A percentile compares a stretch with the other conserved stretches of the same genome.
phyloP scores from a whole-genome alignment of 2,113 vertebrate genomes.

The mouse (Mus musculus) region DNA sequence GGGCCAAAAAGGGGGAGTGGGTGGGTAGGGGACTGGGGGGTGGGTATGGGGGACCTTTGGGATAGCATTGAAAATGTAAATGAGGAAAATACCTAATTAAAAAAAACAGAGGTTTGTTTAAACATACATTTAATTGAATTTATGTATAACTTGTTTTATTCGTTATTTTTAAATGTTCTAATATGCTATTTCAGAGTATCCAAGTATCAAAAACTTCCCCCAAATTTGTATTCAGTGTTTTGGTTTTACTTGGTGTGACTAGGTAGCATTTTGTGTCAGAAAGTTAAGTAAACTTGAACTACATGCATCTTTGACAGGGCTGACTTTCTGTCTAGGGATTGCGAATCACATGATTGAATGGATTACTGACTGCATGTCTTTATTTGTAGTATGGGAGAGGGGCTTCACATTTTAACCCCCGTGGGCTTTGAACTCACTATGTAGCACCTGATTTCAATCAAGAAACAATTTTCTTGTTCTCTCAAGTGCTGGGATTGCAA shows the following conservation, averaged over 20 bases:
- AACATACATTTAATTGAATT: not conserved
- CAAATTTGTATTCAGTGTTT: not conserved
- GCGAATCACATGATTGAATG: not conserved
- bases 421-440: not conserved
- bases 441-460: not conserved
- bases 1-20: no score
- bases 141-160: not conserved
- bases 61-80: no score
- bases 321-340: not conserved
- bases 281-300: not conserved
- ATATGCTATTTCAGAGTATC: not conserved
- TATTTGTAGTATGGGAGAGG: not conserved
- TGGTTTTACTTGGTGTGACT: not conserved
- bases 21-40: no score
- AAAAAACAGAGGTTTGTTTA: not conserved
- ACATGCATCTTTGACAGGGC: not conserved
- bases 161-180: not conserved
- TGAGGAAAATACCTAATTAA: no score
- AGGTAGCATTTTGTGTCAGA: not conserved
- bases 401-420: not conserved
- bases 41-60: no score
- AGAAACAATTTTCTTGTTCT: not conserved
- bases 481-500: not conserved
- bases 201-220: not conserved
- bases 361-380: not conserved